Evolutionary conservation across 2,888 invertebrate species (phyloP).

Genomic region (Ischnus inquisitorius): DNA sequence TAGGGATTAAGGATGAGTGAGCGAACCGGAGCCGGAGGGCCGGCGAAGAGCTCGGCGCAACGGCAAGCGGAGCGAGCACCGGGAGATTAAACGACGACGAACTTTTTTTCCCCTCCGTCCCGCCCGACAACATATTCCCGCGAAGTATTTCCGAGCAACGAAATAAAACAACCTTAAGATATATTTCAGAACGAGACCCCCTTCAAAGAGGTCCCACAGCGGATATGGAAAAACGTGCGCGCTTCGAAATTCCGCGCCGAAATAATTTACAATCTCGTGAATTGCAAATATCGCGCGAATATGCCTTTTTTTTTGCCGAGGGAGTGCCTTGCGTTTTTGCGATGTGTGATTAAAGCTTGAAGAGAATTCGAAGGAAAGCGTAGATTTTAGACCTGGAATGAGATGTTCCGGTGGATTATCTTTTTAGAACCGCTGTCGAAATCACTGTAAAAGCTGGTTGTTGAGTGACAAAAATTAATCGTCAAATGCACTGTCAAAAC

Average conservation of each 20-base stretch:
- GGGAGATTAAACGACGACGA: constrained; percentile 65
- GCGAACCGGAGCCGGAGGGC: not conserved
- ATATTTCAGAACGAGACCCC: constrained; percentile 1
- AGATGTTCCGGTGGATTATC: too few species aligned
- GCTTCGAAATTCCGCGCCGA: constrained; percentile 25
- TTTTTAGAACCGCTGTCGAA: too few species aligned
- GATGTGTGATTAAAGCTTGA: not conserved
- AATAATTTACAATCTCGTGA: constrained; percentile 25
- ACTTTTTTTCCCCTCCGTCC: constrained; percentile 32
- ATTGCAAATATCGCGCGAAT: constrained; percentile 11
- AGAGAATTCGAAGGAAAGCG: not conserved
- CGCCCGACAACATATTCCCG: constrained; percentile 30
- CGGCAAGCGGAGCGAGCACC: constrained; percentile 43
- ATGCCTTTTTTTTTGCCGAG: not conserved
- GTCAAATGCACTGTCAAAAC: too few species aligned
- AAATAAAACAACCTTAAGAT: constrained; percentile 11
- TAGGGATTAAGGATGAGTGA: constrained; percentile 56
- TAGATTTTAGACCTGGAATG: not conserved
- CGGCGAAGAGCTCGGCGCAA: not conserved
- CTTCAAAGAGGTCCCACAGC: not conserved
- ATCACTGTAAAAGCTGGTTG: too few species aligned
- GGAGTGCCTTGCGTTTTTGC: not conserved
- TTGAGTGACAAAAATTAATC: too few species aligned
- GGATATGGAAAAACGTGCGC: not conserved
- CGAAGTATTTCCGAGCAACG: constrained; percentile 2